Base-by-base conservation (phyloP, 2,797 vertebrate genomes). In the Florisuga fusca region DNA sequence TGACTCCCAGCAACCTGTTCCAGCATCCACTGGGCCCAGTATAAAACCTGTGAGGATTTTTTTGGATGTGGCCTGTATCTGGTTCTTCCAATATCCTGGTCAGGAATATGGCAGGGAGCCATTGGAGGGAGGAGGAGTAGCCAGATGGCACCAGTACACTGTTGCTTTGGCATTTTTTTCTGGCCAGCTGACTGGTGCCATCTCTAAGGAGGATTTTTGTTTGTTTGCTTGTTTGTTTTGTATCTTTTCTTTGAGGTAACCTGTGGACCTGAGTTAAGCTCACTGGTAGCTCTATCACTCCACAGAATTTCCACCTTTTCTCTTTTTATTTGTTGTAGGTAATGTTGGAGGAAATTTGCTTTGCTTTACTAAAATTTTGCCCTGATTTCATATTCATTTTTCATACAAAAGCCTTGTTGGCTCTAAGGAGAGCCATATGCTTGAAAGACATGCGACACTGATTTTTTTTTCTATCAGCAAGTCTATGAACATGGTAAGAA, bases 101-200 rank as follows among this genome's bases (percentile, higher is more conserved):
- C 95, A 95, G 95, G 83, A 95, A 79, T 64, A 76, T 96, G 94
- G 96, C 95, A 90, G 86, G 18, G 87, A 94, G 91, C 95, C 95
- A 96, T 41, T 0, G 2, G 78, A 93, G 81, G 84, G 90, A 93
- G 89, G 78, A 89, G 84, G 86, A 91, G 90, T 89, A 94, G 93
- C 95, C 96, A 96, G 95, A 97, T 96, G 95, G 95, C 94, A 96
- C 91, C 87, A 89, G 68, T 74, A 94, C 83, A 77, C 87, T 96
- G 85, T 97, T 95, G 93, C 89, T 96, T 96, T 96, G 96, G 89
- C 95, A 97, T 95, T 96, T 97, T 94, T 96, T 96, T 95, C 93
- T 96, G 94, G 93, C 87, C 87, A 92, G 94, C 77, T 91, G 90
- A 96, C 95, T 96, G 91, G 80, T 10, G 2, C 0, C 1, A 79